A percentile compares a stretch with the other conserved stretches of the same genome.
These are phyloP conservation scores for Bufo bufo DNA, from an alignment of 2,113 vertebrate genomes.

Conservation along the genomic window DNA sequence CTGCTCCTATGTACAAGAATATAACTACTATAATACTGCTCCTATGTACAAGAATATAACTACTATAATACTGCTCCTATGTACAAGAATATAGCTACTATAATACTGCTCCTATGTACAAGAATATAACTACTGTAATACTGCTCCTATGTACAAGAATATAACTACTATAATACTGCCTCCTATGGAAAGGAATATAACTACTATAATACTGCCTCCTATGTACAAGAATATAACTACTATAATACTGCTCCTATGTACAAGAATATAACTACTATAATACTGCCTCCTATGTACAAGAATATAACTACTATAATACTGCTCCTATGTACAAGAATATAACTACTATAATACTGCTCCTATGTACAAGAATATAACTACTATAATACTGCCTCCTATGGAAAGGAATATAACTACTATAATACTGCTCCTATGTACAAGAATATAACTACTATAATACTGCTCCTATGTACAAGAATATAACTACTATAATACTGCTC, in stretches of 20 bases:
- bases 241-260: neutral
- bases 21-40: neutral
- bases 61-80: neutral
- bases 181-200: neutral
- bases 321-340: neutral
- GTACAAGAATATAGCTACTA: conserved; percentile 1
- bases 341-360: conserved; percentile 15
- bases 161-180: conserved; percentile 1
- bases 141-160: conserved; percentile 2
- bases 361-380: conserved; percentile 12
- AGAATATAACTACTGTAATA: neutral
- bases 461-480: conserved; percentile 4
- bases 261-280: neutral
- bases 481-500: conserved; percentile 4
- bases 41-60: neutral
- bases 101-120: conserved; percentile 5
- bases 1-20: neutral
- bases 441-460: conserved; percentile 16
- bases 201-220: no score
- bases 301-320: conserved; percentile 19
- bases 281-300: neutral
- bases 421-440: conserved; percentile 8
- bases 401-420: neutral
- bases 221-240: conserved; percentile 6
- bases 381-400: neutral